Evolutionary conservation across 2,888 invertebrate genomes (phyloP), one percentile per base, ranked within the genome.

Genomic region (Tenthredo mesomela): DNA sequence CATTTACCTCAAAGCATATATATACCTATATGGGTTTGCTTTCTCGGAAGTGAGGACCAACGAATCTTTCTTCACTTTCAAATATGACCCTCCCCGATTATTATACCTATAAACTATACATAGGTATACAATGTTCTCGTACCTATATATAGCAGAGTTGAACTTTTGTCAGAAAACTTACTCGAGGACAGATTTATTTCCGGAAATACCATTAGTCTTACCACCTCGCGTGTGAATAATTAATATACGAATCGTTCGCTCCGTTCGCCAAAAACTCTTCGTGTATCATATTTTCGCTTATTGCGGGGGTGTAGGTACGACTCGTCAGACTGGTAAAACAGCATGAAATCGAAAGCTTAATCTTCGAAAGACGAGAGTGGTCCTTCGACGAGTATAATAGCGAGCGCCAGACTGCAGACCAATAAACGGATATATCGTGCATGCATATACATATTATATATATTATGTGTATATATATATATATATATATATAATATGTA

Each of bases 51-150:
- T 37, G 7, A 18, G 37, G 70, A 37, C 18, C 70, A 70, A 37
- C 10, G n/a, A n/a, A 33, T 37, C 18, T 70, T 70, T 18, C 61
- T 70, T 70, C 15, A 70, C 70, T 70, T 70, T 70, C 70, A n/a
- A 70, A 70, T 70, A 33, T n/a, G n/a, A 54, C 0, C 54, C 54
- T 54, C 18, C n/a, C 7, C 1, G 54, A 50, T 50, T 50, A 50
- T 6, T 50, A 47, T 15, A 47, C 15, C 15, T 47, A 2, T 3
- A 10, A n/a, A n/a, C n/a, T n/a, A n/a, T n/a, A n/a, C n/a, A n/a
- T n/a, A n/a, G n/a, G n/a, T n/a, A n/a, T 15, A 15, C 6, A 18
- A 47, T 12, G 15, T 18, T 15, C 6, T 37, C 47, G 6, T n/a
- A 50, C 10, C 18, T n/a, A 25, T 61, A 0, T 58, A 25, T 25